phyloP scores from a whole-genome alignment of 2,888 invertebrate species.

The Drosophila dives region DNA sequence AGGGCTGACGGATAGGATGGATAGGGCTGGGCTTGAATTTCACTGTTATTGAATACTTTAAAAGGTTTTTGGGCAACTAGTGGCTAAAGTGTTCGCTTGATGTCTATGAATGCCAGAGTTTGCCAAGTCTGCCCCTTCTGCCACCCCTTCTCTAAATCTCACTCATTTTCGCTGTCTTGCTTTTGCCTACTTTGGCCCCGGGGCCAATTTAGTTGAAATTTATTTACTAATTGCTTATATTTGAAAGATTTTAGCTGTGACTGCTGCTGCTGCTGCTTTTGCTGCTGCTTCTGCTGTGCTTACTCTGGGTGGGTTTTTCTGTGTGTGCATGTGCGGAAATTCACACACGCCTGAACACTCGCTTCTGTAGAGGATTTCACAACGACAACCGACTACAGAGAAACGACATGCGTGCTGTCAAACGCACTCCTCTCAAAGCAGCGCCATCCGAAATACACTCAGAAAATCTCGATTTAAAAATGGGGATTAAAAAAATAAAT shows the following conservation, averaged over 20 bases:
- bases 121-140: not conserved
- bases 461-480: not conserved
- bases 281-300: conserved; percentile 1
- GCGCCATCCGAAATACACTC: conserved; percentile 5
- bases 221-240: conserved; percentile 66
- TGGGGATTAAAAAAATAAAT: not conserved
- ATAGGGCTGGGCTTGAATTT: conserved; percentile 54
- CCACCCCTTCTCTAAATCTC: not conserved
- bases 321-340: conserved; percentile 73
- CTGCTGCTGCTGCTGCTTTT: conserved; percentile 5
- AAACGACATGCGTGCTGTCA: conserved; percentile 62
- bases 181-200: not conserved
- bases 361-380: conserved; percentile 29
- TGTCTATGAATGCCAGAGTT: conserved; percentile 48
- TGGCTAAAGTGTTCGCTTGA: conserved; percentile 49
- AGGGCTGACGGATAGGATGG: not conserved
- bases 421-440: conserved; percentile 48
- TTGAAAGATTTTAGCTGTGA: conserved; percentile 47
- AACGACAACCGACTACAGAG: conserved; percentile 14
- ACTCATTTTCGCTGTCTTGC: not conserved
- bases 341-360: conserved; percentile 76
- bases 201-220: conserved; percentile 38
- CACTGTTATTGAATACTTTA: conserved; percentile 78
- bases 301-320: not conserved
- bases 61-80: conserved; percentile 63